Base-by-base conservation (phyloP, 2,797 vertebrate genomes). In the Pantherophis alleghaniensis region DNA sequence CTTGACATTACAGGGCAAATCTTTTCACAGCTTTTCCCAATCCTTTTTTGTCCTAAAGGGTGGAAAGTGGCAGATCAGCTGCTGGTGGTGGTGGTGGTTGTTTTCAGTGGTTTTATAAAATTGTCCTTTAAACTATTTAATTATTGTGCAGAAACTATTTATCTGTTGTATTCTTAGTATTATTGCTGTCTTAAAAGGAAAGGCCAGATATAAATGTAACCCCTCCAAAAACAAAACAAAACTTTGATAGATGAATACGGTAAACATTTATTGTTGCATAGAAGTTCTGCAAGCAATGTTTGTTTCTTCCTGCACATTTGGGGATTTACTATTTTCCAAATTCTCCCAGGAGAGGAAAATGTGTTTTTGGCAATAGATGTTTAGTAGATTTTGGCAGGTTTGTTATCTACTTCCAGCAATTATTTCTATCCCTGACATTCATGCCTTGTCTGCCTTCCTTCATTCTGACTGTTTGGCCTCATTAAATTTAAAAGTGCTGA, bases 351-450 rank as follows among this genome's bases (percentile, higher is more conserved):
- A 88, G 51, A n/a, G 74, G 11, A 92, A 93, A 51, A 74, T 92
- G 92, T 91, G 63, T 12, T 57, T 56, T 95, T 95, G 97, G 95
- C 96, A 96, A 60, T 83, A 93, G 53, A 93, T 91, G 91, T 91
- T 59, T 63, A 92, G 93, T 96, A 88, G 7, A 22, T 90, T 92
- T 95, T 96, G 96, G 96, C 94, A 93, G 93, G 89, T 89, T 94
- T 92, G 93, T 66, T 90, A 89, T 91, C 92, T 95, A 95, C 94
- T 96, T 97, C 96, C 96, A 97, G 96, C 95, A 96, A 96, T 98
- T 97, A 96, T 96, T 95, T 96, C 90, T 79, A 79, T 59, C 47
- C 91, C 69, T 96, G 91, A 42, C 51, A 90, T 94, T 92, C 92
- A 90, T 3, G 90, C 91, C 93, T 90, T 94, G 37, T 7, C 92